A percentile compares a stretch with the other conserved stretches of the same genome.
Conservation (phyloP, 2,797 vertebrate genomes). For the Lepilemur ruficaudatus region DNA sequence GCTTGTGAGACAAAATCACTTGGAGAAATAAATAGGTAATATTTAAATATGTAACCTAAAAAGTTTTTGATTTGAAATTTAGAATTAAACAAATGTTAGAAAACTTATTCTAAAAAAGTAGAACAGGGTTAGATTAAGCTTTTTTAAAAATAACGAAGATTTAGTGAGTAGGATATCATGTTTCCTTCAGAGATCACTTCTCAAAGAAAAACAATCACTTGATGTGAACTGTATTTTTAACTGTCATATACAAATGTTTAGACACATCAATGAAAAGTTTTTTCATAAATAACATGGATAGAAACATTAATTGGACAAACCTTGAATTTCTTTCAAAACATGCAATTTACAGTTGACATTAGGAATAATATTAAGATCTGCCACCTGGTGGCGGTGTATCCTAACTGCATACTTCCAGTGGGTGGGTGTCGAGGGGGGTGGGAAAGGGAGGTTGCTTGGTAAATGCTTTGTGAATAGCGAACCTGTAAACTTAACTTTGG, state of each 20-base stretch:
- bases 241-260: not conserved
- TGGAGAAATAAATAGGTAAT: not conserved
- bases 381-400: not conserved
- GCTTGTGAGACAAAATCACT: not conserved
- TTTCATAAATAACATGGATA: not conserved
- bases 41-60: slow-evolving; percentile 2
- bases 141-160: not conserved
- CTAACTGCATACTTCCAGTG: not conserved
- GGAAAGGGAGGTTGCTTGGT: not conserved
- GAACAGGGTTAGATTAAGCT: not conserved
- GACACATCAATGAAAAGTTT: not conserved
- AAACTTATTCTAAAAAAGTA: not conserved
- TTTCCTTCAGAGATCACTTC: slow-evolving; percentile 21
- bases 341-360: not conserved
- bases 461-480: not conserved
- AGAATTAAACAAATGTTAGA: not conserved
- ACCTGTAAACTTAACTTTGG: not conserved
- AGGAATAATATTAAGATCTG: not conserved
- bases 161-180: not conserved
- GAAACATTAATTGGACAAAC: not conserved
- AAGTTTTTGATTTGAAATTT: not conserved
- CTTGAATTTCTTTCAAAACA: not conserved
- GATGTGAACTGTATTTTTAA: not conserved
- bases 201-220: not conserved
- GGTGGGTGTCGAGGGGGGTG: fast-evolving